Evolutionary conservation across 1,140 invertebrate species (phyloP).

Genomic region (Tachypleus tridentatus): DNA sequence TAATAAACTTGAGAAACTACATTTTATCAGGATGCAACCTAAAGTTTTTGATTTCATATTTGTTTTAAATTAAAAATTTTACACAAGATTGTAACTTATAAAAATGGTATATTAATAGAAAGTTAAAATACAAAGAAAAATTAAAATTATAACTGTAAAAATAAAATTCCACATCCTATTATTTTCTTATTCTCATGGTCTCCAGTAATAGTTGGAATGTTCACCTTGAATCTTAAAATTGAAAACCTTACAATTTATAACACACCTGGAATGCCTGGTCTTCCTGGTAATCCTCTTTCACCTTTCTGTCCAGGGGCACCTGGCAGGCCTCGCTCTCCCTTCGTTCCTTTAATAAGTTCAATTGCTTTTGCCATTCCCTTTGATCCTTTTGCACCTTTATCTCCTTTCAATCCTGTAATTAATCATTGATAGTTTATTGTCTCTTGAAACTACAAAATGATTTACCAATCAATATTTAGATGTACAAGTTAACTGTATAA

Average conservation of each 20-base stretch:
- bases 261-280: slow-evolving; percentile 16
- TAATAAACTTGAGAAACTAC: no score
- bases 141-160: neutral
- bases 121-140: slow-evolving; percentile 1
- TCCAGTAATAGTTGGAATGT: slow-evolving; percentile 15
- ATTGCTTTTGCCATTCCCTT: slow-evolving; percentile 1
- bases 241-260: slow-evolving; percentile 30
- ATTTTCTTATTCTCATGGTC: slow-evolving; percentile 52
- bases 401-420: slow-evolving; percentile 9
- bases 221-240: no score
- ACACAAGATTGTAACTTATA: no score
- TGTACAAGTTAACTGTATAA: no score
- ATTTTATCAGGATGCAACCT: no score
- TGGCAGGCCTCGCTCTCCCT: slow-evolving; percentile 20
- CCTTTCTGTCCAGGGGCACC: slow-evolving; percentile 31
- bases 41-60: no score
- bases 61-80: no score
- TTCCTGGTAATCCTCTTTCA: slow-evolving; percentile 17
- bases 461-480: slow-evolving; percentile 38
- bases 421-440: slow-evolving; percentile 32
- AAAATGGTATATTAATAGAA: no score
- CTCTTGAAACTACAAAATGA: slow-evolving; percentile 46
- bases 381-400: slow-evolving; percentile 17
- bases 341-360: slow-evolving; percentile 8
- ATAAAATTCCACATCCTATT: no score